Evolutionary conservation across 1,140 invertebrate species (phyloP).

Genomic region (Mylabris phalerata): DNA sequence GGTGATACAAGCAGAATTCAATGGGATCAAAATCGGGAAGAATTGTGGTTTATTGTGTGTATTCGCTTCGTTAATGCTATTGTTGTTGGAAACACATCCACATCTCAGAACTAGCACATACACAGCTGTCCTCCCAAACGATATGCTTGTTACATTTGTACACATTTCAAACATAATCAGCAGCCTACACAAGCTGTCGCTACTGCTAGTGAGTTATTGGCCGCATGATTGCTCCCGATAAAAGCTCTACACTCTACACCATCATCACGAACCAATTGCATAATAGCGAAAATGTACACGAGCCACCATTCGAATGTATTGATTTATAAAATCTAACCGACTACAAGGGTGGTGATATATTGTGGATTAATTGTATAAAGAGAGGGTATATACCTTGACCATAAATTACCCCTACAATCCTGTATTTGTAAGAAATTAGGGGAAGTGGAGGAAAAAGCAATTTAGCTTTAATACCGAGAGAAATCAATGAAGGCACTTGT

Average conservation of each 20-base stretch:
- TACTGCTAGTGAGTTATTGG: constrained; percentile 18
- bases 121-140: constrained; percentile 32
- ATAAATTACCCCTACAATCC: constrained; percentile 27
- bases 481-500: constrained; percentile 36
- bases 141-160: constrained; percentile 27
- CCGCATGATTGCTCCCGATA: not conserved
- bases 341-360: constrained; percentile 5
- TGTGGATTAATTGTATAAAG: constrained; percentile 10
- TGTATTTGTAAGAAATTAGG: constrained; percentile 24
- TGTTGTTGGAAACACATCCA: too few species aligned
- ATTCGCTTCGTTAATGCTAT: too few species aligned
- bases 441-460: constrained; percentile 29
- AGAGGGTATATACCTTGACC: constrained; percentile 24
- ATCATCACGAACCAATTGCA: too few species aligned
- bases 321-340: too few species aligned
- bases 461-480: constrained; percentile 29
- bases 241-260: too few species aligned
- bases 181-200: constrained; percentile 19
- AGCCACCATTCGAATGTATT: constrained; percentile 1
- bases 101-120: too few species aligned
- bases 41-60: too few species aligned
- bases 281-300: constrained; percentile 2
- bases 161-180: constrained; percentile 25
- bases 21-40: too few species aligned
- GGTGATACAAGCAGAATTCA: too few species aligned